Conservation (phyloP, 2,797 vertebrate genomes). For the Ptychadena robeensis region DNA sequence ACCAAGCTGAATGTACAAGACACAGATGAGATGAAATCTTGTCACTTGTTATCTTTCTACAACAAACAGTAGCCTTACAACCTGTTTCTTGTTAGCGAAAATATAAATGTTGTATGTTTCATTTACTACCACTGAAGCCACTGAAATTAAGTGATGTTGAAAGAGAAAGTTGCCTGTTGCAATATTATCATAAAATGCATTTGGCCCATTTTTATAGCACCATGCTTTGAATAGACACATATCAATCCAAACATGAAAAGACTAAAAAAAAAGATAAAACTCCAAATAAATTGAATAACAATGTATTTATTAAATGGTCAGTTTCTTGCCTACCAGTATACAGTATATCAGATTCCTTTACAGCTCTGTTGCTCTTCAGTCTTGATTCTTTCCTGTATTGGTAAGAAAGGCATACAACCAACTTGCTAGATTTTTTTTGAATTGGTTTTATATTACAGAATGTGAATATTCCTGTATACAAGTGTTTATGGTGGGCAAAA, state of each 20-base stretch:
- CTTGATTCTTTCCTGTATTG: background rate
- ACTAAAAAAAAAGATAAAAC: background rate
- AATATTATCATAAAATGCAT: background rate
- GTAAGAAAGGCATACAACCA: background rate
- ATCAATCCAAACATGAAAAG: background rate
- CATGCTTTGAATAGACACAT: background rate
- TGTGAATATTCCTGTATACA: too few species aligned
- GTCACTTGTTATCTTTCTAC: slow-evolving; percentile 47
- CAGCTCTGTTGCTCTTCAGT: background rate
- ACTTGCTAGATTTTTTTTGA: background rate
- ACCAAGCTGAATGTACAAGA: slow-evolving; percentile 49
- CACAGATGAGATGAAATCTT: slow-evolving; percentile 38
- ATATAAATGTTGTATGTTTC: background rate
- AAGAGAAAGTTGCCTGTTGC: background rate
- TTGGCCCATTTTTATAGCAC: background rate
- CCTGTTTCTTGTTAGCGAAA: slow-evolving; percentile 31
- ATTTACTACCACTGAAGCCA: background rate
- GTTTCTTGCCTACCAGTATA: too few species aligned
- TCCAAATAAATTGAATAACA: too few species aligned
- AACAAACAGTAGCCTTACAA: slow-evolving; percentile 45
- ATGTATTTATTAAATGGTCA: background rate
- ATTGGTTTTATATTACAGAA: too few species aligned
- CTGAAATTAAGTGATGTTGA: background rate
- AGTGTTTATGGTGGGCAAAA: too few species aligned
- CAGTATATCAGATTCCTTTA: too few species aligned